A percentile compares a stretch with the other conserved stretches of the same genome.
Evolutionary conservation across 2,888 invertebrate species (phyloP).

Genomic region (Odontothrips loti): DNA sequence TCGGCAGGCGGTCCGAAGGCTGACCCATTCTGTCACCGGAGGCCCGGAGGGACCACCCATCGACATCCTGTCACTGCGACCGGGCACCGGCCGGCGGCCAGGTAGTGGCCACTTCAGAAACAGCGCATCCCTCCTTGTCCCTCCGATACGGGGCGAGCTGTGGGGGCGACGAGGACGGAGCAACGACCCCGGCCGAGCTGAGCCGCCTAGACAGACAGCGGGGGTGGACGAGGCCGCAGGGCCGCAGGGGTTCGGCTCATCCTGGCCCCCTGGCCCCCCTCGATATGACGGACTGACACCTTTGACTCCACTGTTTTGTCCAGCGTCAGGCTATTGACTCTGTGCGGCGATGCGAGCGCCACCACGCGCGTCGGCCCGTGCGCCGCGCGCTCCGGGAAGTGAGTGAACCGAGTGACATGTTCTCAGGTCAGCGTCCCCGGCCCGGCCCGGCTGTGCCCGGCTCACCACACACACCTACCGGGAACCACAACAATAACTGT

Average conservation of each 20-base stretch:
- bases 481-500: constrained; percentile 23
- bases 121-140: too few relatives aligned
- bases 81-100: not conserved
- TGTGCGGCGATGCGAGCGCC: too few relatives aligned
- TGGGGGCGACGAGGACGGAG: too few relatives aligned
- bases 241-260: too few relatives aligned
- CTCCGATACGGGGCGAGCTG: too few relatives aligned
- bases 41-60: not conserved
- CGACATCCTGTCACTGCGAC: not conserved
- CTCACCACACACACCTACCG: constrained; percentile 8
- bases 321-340: too few relatives aligned
- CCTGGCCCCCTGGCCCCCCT: too few relatives aligned
- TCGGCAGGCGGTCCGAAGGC: constrained; percentile 11
- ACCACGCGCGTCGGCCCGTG: too few relatives aligned
- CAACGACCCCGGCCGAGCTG: not conserved
- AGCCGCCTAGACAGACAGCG: not conserved
- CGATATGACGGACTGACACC: too few relatives aligned
- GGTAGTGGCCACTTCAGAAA: not conserved
- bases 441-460: not conserved
- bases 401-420: constrained; percentile 7
- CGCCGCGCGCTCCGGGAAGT: not conserved
- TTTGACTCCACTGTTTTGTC: too few relatives aligned
- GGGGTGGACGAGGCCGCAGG: too few relatives aligned
- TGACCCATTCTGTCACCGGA: not conserved
- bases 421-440: not conserved